Evolutionary conservation across 2,888 invertebrate species (phyloP), one percentile per base, ranked within the genome.

Genomic region (Drosophila subquinaria): DNA sequence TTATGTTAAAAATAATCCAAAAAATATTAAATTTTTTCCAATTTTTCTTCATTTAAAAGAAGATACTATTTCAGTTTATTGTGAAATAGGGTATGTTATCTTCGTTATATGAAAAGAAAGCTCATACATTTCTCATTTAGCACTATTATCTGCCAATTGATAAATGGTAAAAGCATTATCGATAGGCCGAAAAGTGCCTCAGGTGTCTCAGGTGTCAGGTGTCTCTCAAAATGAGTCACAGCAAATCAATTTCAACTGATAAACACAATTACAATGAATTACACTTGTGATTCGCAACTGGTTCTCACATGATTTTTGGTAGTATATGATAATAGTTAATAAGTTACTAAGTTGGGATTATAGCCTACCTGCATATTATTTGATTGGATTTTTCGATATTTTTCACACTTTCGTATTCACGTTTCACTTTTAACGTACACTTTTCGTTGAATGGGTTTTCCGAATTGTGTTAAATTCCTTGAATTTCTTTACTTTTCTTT

Each of bases 201-300:
- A 67, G 62, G 62, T 62, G 73, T 62, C 10, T 20, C 66, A 67
- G 62, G 62, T 62, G 73, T 62, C 53, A 53, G 50, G 59, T 50
- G 53, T 38, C 35, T 30, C 27, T 15, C 38, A 43, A 4, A n/a
- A n/a, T 53, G 68, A 61, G 9, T 72, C 68, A 73, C 35, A 13
- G 9, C 13, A 27, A 27, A 51, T 38, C 20, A 64, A 48, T 42
- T 42, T 17, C 35, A n/a, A 56, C n/a, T 36, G 53, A 70, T 72
- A 56, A 51, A 35, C n/a, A 30, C 33, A 40, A 50, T 64, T 64
- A 50, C 35, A 48, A 35, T 40, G 30, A 56, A 63, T 38, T 30
- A 11, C 23, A 9, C 13, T 13, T 43, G 13, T 40, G 20, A 60
- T 33, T 9, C 23, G 45, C 30, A 36, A 10, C 3, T 13, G 38